phyloP scores from a whole-genome alignment of 2,797 vertebrate species.

The Fundulus diaphanus region DNA sequence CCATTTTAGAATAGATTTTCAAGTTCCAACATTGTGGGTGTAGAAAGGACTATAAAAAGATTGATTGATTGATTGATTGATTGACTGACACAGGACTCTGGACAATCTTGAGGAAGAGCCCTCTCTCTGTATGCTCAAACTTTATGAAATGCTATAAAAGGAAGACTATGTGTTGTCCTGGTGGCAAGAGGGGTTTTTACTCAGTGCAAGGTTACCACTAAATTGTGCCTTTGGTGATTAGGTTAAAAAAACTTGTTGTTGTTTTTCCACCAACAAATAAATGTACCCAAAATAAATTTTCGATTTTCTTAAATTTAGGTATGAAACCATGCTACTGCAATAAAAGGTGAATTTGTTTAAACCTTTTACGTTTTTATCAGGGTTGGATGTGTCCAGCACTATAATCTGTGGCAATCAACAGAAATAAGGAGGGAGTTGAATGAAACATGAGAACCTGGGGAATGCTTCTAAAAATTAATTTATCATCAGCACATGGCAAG shows the following conservation, averaged over 20 bases:
- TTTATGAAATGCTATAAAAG: background rate
- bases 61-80: too few relatives aligned
- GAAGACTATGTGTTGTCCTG: background rate
- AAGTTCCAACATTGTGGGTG: too few relatives aligned
- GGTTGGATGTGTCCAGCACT: background rate
- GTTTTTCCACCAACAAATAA: background rate
- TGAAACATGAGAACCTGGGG: conserved; percentile 42
- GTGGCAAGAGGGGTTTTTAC: background rate
- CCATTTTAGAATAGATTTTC: too few relatives aligned
- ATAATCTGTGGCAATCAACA: conserved; percentile 59
- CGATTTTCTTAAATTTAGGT: background rate
- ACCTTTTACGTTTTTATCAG: background rate
- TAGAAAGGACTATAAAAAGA: too few relatives aligned
- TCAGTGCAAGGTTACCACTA: background rate
- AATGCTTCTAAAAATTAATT: conserved; percentile 46
- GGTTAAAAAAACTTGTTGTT: background rate
- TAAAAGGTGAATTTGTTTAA: background rate
- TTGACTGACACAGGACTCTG: too few relatives aligned
- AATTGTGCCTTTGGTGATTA: background rate
- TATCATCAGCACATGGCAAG: conserved; percentile 33
- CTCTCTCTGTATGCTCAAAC: background rate
- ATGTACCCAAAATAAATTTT: background rate
- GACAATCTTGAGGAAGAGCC: too few relatives aligned
- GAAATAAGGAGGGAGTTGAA: conserved; percentile 47
- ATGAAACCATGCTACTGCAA: background rate